These are phyloP conservation scores for Hyaena hyaena DNA, from an alignment of 2,113 vertebrate species.

Conservation along the genomic window DNA sequence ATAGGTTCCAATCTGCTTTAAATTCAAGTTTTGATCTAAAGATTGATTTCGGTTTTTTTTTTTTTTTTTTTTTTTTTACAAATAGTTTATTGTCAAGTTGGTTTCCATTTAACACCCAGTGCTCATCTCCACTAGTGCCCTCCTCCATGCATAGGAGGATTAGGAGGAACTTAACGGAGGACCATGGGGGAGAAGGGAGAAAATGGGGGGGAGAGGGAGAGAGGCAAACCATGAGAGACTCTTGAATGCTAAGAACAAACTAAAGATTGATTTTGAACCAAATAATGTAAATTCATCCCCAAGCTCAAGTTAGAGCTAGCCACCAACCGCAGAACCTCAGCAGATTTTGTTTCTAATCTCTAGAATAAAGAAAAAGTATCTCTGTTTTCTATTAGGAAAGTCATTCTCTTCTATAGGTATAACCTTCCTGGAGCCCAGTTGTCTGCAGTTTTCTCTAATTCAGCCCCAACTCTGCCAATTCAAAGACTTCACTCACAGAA, in stretches of 20 bases:
- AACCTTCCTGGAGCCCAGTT: background rate
- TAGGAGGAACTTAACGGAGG: too few relatives aligned
- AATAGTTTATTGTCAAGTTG: too few relatives aligned
- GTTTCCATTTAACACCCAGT: too few relatives aligned
- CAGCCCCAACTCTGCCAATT: background rate
- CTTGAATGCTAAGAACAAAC: too few relatives aligned
- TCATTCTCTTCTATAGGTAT: background rate
- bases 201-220: too few relatives aligned
- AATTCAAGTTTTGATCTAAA: background rate
- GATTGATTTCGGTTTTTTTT: too few relatives aligned
- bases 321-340: too few relatives aligned
- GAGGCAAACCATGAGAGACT: too few relatives aligned
- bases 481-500: background rate
- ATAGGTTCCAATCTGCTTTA: background rate
- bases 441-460: background rate
- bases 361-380: background rate
- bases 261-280: background rate
- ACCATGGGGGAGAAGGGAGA: too few relatives aligned
- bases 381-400: background rate
- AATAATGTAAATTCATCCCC: background rate
- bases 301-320: background rate
- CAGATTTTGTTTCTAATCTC: background rate
- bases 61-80: too few relatives aligned
- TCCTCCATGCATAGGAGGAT: too few relatives aligned
- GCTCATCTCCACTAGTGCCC: too few relatives aligned